Evolutionary conservation across 2,888 invertebrate species (phyloP), one percentile per base, ranked within the genome.

Genomic region (Macropis europaea): DNA sequence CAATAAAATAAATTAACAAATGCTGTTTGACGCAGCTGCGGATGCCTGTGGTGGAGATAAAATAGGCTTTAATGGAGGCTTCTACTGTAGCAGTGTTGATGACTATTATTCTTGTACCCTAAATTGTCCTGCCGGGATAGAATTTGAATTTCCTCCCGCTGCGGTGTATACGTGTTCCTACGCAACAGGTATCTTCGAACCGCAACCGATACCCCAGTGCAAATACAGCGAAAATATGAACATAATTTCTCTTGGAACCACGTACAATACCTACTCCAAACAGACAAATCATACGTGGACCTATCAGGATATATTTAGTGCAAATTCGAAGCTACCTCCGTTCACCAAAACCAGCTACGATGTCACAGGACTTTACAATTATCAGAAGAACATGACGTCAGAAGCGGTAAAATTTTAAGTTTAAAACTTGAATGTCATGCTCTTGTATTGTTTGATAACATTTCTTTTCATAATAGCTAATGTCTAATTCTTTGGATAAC

Each of bases 1-100:
- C n/a, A n/a, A n/a, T n/a, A n/a, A n/a, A n/a, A n/a, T n/a, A n/a
- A n/a, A n/a, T n/a, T n/a, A n/a, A n/a, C n/a, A n/a, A n/a, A n/a
- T n/a, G n/a, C n/a, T n/a, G n/a, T n/a, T n/a, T n/a, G n/a, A 50
- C 87, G 3, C 81, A 95, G 95, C 92, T 50, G 90, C 91, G 7
- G 92, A 91, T 48, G 92, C 90, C 0, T 95, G 95, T 77, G 92
- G 92, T 74, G 89, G 92, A 1, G 91, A 92, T 19, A 94, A 94
- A 73, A 87, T 95, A 3, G 91, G 92, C 0, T 96, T 96, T 88
- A 96, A 96, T 89, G 97, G 96, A 11, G 94, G 93, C 15, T 95
- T 94, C 90, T 93, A 93, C 34, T 97, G 97, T 85, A 91, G 91
- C 0, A 94, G 94, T 1, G 92, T 93, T 78, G 90, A 89, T 4